Evolutionary conservation across 2,888 invertebrate genomes (phyloP).

Genomic region (Nemurella pictetii): DNA sequence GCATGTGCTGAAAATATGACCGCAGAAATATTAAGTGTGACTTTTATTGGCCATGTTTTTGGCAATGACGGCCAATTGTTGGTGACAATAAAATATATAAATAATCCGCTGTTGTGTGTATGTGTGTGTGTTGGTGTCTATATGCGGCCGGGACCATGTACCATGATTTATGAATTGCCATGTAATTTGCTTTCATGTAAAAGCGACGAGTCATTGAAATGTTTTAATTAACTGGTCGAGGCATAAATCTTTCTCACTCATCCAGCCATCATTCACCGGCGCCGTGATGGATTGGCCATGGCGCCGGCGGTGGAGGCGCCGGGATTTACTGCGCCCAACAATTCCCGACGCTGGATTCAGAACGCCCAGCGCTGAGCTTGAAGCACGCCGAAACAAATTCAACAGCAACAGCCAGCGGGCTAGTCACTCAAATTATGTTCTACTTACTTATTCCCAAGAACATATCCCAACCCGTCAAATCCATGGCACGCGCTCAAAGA

Average conservation of each 20-base stretch:
- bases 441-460: no score
- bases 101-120: background rate
- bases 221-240: background rate
- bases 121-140: background rate
- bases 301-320: background rate
- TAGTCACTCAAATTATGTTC: no score
- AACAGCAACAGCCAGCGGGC: no score
- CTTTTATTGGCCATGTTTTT: slow-evolving; percentile 16
- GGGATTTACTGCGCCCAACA: background rate
- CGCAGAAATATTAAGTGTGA: slow-evolving; percentile 10
- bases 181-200: slow-evolving; percentile 5
- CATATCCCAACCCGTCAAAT: no score
- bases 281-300: background rate
- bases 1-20: background rate
- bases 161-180: slow-evolving; percentile 19
- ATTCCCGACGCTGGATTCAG: no score
- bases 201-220: background rate
- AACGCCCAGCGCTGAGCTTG: no score
- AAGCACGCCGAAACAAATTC: no score
- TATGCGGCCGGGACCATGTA: background rate
- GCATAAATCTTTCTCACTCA: background rate
- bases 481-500: no score
- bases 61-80: slow-evolving; percentile 18
- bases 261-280: background rate
- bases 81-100: slow-evolving; percentile 7